These are phyloP conservation scores for Polydrusus tereticollis DNA, from an alignment of 2,888 invertebrate species.

Conservation along the genomic window DNA sequence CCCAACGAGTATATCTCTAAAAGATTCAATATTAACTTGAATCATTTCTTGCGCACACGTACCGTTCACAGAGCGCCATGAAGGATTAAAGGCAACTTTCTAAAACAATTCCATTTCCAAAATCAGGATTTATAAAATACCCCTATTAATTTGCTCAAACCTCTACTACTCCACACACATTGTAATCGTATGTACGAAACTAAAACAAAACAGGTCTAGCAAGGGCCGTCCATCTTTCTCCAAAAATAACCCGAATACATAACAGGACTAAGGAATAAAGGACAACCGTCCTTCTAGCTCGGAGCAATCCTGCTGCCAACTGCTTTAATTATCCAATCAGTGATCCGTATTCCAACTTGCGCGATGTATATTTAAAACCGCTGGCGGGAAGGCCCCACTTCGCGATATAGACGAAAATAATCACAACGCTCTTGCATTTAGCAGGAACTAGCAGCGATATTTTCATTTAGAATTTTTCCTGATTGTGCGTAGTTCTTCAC, in stretches of 20 bases:
- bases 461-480: constrained; percentile 31
- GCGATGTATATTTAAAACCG: constrained; percentile 57
- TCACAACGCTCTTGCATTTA: constrained; percentile 58
- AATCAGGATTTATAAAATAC: too few species aligned
- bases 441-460: constrained; percentile 28
- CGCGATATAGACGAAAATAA: constrained; percentile 62
- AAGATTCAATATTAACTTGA: too few species aligned
- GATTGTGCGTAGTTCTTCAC: constrained; percentile 50
- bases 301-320: background rate
- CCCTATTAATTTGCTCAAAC: too few species aligned
- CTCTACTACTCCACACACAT: too few species aligned
- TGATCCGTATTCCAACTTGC: constrained; percentile 51
- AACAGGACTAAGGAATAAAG: background rate
- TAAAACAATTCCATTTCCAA: too few species aligned
- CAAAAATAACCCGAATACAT: background rate
- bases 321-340: constrained; percentile 15
- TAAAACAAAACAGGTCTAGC: too few species aligned
- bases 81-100: too few species aligned
- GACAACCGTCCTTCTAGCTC: background rate
- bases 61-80: too few species aligned
- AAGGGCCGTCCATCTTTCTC: background rate
- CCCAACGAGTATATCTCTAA: too few species aligned
- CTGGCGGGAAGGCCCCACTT: constrained; percentile 64
- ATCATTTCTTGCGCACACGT: too few species aligned
- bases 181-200: too few species aligned